Evolutionary conservation across 2,797 vertebrate genomes (phyloP), one percentile per base, ranked within the genome.

Genomic region (Emys orbicularis): DNA sequence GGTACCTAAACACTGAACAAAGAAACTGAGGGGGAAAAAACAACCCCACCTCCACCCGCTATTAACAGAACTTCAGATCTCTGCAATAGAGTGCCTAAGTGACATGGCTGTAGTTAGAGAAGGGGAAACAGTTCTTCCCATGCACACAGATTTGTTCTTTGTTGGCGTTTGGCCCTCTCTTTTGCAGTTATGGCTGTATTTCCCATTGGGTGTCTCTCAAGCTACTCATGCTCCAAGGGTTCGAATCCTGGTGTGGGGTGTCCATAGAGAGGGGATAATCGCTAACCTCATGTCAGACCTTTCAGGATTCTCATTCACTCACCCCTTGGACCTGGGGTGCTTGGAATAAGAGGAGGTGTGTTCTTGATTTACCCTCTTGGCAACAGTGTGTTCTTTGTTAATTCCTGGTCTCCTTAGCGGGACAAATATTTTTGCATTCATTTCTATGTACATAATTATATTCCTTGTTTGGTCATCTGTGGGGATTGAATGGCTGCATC

Each of bases 1-100:
- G 0, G n/a, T 50, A 72, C 81, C 94, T 56, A 92, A 97, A 95
- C 90, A 95, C 89, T 0, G 21, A 97, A 94, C 82, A 91, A 94
- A 97, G 56, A 68, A 87, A 89, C 4, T 13, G n/a, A 49, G 77
- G 85, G 81, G 81, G 29, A 49, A 88, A 94, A 91, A 84, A 81
- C 65, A 8, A 0, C 52, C 34, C 92, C 87, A 50, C 85, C 34
- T 85, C 84, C 89, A 79, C 4, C 41, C 6, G 6, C 13, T 41
- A 23, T 72, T 41, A 72, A 37, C 65, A 72, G n/a, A 41, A 72
- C 74, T 29, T 76, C 27, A 29, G 44, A 76, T 47, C 41, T 76
- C 41, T 76, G 44, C 74, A 44, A 41, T 76, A 83, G 59, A 0
- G 0, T 0, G 4, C 52, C 27, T 47, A 81, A 65, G 89, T 59